Evolutionary conservation across 2,113 vertebrate genomes (phyloP), one percentile per base, ranked within the genome.

Genomic region (Cochlearius cochlearius): DNA sequence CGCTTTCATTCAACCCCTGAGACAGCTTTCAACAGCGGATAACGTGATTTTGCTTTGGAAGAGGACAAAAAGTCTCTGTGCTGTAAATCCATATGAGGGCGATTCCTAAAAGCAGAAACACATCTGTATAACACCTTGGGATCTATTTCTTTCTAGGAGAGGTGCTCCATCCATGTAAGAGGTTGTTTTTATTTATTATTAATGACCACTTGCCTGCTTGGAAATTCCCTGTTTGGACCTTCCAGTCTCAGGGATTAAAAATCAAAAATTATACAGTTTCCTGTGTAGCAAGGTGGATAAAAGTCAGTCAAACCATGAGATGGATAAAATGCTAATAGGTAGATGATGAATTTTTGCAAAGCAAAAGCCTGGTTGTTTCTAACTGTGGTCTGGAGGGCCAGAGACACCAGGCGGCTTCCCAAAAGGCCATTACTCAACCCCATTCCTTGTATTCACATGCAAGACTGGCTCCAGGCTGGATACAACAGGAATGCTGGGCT

Each of bases 101-200:
- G 80, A 75, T 68, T 86, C 43, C 60, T 95, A 50, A 95, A 94
- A 96, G 72, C 77, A 89, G 88, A 91, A 89, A 39, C 62, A 72
- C 66, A 50, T 92, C 56, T 90, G 26, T 60, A 39, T 83, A 94
- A 87, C 49, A 94, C 62, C 30, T 86, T 74, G 62, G 88, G 66
- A 78, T 85, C 67, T 63, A 74, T 77, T 94, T 69, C 32, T 83
- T 85, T 91, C 73, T 91, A 38, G 78, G 66, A 93, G 77, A 94
- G 56, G 55, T 92, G 47, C 55, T 94, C 69, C 76, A 72, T 91
- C 77, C 58, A 76, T 86, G 50, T 50, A 90, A 96, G 68, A 90
- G 36, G 67, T 88, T 86, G 68, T 25, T 94, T 96, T 94, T 93
- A 92, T 94, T 95, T 92, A 90, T 97, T 96, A 97, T 96, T 96